A percentile compares a stretch with the other conserved stretches of the same genome.
Conservation (phyloP, 2,888 invertebrate genomes). For the Tricholauxania praeusta region DNA sequence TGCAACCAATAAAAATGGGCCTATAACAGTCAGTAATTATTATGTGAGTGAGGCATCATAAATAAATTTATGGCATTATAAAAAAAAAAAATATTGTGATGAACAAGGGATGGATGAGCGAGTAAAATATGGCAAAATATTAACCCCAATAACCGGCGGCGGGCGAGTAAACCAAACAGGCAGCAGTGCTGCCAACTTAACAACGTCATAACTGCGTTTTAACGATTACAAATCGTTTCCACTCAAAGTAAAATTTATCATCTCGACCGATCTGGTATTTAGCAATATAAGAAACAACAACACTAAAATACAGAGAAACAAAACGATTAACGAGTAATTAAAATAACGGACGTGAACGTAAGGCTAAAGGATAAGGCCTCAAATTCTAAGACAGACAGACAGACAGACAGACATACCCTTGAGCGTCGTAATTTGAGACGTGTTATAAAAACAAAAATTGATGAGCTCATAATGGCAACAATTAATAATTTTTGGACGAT, state of each 20-base stretch:
- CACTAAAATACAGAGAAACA: not conserved
- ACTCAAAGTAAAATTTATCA: conserved; percentile 35
- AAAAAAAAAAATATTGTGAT: not conserved
- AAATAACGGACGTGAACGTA: not conserved
- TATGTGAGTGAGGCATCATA: conserved; percentile 1
- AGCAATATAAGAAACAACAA: not conserved
- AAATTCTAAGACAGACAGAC: not conserved
- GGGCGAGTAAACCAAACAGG: not conserved
- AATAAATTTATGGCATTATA: conserved; percentile 28
- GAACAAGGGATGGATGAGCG: not conserved
- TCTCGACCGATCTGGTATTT: conserved; percentile 14
- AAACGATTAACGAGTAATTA: conserved; percentile 19
- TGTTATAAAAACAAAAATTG: conserved; percentile 32
- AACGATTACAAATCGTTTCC: conserved; percentile 34
- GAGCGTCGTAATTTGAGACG: too few species aligned
- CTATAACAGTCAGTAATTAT: conserved; percentile 10
- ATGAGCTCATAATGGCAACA: conserved; percentile 45
- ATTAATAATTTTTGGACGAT: conserved; percentile 63
- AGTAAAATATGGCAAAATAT: not conserved
- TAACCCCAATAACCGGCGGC: conserved; percentile 11
- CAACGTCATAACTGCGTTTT: conserved; percentile 28
- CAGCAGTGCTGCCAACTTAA: conserved; percentile 20
- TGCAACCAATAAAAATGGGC: conserved; percentile 14
- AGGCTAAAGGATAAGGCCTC: too few species aligned
- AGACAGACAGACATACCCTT: not conserved